phyloP scores from a whole-genome alignment of 1,140 invertebrate species.

The Phthorimaea operculella region DNA sequence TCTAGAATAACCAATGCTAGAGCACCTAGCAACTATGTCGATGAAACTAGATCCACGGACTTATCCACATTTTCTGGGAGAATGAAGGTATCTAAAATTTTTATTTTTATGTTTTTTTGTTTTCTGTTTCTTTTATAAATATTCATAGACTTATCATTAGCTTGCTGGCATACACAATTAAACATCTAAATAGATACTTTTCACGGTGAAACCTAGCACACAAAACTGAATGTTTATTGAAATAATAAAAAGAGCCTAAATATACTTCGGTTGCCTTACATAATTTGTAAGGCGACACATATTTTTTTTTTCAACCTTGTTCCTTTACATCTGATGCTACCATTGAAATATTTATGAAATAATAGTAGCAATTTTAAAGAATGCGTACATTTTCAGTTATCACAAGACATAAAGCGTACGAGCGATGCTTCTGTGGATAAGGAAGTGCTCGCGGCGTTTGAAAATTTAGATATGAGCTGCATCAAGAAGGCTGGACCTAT shows the following conservation, averaged over 20 bases:
- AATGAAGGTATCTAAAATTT: conserved; percentile 34
- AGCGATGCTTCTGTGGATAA: conserved; percentile 35
- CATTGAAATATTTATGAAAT: too few relatives aligned
- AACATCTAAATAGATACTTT: too few relatives aligned
- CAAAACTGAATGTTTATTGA: too few relatives aligned
- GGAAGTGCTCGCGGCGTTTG: conserved; percentile 38
- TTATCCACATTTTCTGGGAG: conserved; percentile 34
- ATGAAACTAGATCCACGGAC: conserved; percentile 42
- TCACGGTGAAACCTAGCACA: too few relatives aligned
- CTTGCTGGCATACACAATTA: too few relatives aligned
- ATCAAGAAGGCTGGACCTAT: conserved; percentile 80
- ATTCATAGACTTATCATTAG: too few relatives aligned
- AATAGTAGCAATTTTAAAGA: too few relatives aligned
- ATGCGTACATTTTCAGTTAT: conserved; percentile 41
- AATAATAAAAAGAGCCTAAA: too few relatives aligned
- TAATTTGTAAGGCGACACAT: too few relatives aligned
- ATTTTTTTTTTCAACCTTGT: too few relatives aligned
- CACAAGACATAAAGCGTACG: conserved; percentile 39
- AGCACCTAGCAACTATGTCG: conserved; percentile 46
- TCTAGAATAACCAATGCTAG: conserved; percentile 49
- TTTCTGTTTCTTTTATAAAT: neutral
- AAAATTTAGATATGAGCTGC: conserved; percentile 71
- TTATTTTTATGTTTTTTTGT: neutral
- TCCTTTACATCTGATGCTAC: too few relatives aligned
- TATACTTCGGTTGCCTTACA: too few relatives aligned